Base-by-base conservation (phyloP, 2,888 invertebrate species). In the Sarcophaga variegata region DNA sequence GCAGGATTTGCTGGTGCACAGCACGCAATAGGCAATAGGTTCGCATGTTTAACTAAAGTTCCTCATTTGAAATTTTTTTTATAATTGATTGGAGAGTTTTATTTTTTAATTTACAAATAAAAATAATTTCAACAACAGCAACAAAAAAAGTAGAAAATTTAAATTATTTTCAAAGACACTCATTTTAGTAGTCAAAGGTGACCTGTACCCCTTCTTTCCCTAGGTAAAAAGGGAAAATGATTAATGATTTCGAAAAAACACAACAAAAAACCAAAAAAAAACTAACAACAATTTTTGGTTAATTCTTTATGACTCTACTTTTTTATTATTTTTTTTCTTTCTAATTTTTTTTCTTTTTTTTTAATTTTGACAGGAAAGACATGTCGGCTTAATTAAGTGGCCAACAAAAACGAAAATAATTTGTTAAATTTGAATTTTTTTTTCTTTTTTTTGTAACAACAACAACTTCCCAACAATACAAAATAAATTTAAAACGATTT, bases 201-300 rank as follows among this genome's bases (percentile, higher is more conserved):
- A 54, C 54, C 11, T 12, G 49, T 12, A 49, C 3, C 3, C 22
- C 14, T 1, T 14, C 10, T 54, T 17, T 54, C 17, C 17, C 5
- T 10, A 37, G 8, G 10, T 37, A 54, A 54, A 49, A 14, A 54
- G 17, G 17, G 12, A 37, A 14, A 72, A 60, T 72, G 72, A 72
- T 72, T 72, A 72, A 72, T 72, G 59, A 72, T n/a, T n/a, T 72
- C 49, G 8, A 70, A 72, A 54, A 17, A 70, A 8, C 14, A n/a
- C 27, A 5, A 59, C 14, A 47, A 47, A 69, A 2, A 49, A 37
- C 17, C 17, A 27, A 72, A 71, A 59, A 11, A 71, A 11, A 3
- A 5, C 2, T 14, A 54, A 54, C 12, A 54, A 22, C 22, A 22
- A 3, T 54, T 54, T 14, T 12, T 54, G 12, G 12, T 54, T 54